Percentiles rank a stretch among this genome's conserved stretches.
phyloP scores from a whole-genome alignment of 2,888 invertebrate genomes.

The Cecidostiba fungosa region DNA sequence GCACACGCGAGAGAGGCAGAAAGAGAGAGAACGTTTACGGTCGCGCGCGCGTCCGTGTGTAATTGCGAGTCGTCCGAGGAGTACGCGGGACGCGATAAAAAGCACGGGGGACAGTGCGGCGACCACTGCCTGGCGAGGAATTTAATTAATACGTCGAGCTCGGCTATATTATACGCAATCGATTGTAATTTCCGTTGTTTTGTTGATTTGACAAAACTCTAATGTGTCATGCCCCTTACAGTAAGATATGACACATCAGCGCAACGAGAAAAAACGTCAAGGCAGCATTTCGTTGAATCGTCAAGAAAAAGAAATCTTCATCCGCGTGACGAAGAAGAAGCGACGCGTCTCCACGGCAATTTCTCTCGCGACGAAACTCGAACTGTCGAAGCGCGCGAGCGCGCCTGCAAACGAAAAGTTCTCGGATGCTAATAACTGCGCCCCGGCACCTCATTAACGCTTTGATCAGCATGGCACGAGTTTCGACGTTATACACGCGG shows the following conservation, averaged over 20 bases:
- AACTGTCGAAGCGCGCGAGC: background rate
- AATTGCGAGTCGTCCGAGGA: constrained; percentile 34
- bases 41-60: constrained; percentile 6
- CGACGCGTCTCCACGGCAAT: background rate
- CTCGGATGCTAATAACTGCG: constrained; percentile 71
- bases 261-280: too few species aligned
- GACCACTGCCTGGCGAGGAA: constrained; percentile 7
- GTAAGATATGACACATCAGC: too few species aligned
- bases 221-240: too few species aligned
- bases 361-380: background rate
- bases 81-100: constrained; percentile 40
- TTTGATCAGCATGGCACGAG: constrained; percentile 72
- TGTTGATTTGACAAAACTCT: background rate
- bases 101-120: background rate
- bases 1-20: background rate
- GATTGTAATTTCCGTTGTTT: constrained; percentile 4
- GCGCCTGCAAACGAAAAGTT: constrained; percentile 66
- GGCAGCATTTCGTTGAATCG: background rate
- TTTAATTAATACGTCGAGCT: constrained; percentile 25
- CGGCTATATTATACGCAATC: background rate
- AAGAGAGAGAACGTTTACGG: background rate
- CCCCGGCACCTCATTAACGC: constrained; percentile 73
- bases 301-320: too few species aligned
- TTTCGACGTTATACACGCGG: constrained; percentile 59
- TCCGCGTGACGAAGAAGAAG: too few species aligned